Percentiles rank a stretch among this genome's conserved stretches.
Evolutionary conservation across 2,113 vertebrate species (phyloP).

Genomic region (Loxodonta africana): DNA sequence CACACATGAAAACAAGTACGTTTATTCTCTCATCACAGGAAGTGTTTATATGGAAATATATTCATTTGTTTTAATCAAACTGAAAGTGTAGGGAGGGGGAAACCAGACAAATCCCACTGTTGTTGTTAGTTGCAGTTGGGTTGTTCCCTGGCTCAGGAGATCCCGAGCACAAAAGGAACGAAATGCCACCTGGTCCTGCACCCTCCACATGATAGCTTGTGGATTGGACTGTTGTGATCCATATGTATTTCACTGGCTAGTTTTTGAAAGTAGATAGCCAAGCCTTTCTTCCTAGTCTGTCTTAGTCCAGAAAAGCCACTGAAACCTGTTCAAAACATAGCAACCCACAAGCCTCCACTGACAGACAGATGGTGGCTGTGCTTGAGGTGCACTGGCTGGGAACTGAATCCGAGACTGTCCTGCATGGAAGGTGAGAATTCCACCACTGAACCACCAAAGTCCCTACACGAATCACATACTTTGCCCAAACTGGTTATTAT

Average conservation of each 20-base stretch:
- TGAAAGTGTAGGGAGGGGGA: not conserved
- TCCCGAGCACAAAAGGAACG: not conserved
- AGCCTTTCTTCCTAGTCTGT: not conserved
- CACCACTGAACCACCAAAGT: not conserved
- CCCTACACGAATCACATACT: no score
- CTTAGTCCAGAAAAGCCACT: not conserved
- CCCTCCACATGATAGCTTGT: no score
- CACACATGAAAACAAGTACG: not conserved
- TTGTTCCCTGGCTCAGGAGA: no score
- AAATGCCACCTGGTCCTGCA: not conserved
- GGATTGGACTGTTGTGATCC: not conserved
- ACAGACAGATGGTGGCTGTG: not conserved
- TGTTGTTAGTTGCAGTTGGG: no score
- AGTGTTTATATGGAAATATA: not conserved
- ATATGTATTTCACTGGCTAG: not conserved
- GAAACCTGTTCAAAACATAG: not conserved
- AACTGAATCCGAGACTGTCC: not conserved
- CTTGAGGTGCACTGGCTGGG: not conserved
- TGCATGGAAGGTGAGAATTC: not conserved
- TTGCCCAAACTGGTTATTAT: no score
- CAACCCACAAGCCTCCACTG: not conserved
- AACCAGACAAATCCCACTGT: not conserved
- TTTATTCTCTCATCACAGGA: rapidly evolving
- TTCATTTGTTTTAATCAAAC: not conserved
- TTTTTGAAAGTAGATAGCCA: not conserved